Evolutionary conservation across 2,888 invertebrate species (phyloP).

Genomic region (Heliconius aoede): DNA sequence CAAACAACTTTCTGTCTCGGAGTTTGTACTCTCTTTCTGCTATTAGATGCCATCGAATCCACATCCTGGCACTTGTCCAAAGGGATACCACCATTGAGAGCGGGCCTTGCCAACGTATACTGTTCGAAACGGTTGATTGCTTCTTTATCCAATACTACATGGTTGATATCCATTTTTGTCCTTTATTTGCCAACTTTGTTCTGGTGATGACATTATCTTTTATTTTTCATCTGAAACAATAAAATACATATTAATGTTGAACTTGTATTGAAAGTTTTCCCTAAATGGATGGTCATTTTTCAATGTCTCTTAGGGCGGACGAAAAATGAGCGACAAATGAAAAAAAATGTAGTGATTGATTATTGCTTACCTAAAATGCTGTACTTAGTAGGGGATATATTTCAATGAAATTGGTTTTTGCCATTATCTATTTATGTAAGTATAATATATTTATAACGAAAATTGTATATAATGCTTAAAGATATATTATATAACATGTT

Average conservation of each 20-base stretch:
- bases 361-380: slow-evolving; percentile 59
- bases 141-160: slow-evolving; percentile 80
- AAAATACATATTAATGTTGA: slow-evolving; percentile 50
- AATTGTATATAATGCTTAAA: too few relatives aligned
- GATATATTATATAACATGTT: too few relatives aligned
- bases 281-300: slow-evolving; percentile 70
- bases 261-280: slow-evolving; percentile 40
- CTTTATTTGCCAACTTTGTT: slow-evolving; percentile 63
- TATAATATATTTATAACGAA: neutral
- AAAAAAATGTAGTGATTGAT: slow-evolving; percentile 66
- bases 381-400: slow-evolving; percentile 30
- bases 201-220: slow-evolving; percentile 66
- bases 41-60: slow-evolving; percentile 79
- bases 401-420: neutral
- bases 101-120: slow-evolving; percentile 78
- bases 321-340: slow-evolving; percentile 74
- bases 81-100: slow-evolving; percentile 79
- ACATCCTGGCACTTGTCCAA: slow-evolving; percentile 83
- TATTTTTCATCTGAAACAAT: slow-evolving; percentile 74
- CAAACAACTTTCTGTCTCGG: slow-evolving; percentile 81
- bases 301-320: slow-evolving; percentile 67
- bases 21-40: slow-evolving; percentile 77
- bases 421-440: neutral
- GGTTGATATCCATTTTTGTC: slow-evolving; percentile 77
- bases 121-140: slow-evolving; percentile 80